Conservation (phyloP, 2,113 vertebrate genomes). For the Rhea americana region DNA sequence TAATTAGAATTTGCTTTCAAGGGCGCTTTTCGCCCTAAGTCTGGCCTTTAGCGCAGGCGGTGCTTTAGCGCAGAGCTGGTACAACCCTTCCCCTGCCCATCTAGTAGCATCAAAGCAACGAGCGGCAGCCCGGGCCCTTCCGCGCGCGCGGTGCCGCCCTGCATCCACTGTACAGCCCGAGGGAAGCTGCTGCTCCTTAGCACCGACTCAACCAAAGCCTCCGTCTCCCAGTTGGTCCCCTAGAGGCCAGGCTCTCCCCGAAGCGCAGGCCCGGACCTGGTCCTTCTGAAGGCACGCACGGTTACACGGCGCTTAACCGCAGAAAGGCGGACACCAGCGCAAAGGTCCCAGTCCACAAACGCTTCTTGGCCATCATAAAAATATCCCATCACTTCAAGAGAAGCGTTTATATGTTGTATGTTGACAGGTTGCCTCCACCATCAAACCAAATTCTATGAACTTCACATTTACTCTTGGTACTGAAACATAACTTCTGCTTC, state of each 20-base stretch:
- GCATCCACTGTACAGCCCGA: fast-evolving
- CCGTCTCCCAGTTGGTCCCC: fast-evolving
- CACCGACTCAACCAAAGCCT: not conserved
- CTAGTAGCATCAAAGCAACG: not conserved
- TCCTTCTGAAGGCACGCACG: not conserved
- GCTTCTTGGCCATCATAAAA: not conserved
- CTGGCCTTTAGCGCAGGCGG: not conserved
- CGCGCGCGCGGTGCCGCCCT: too few relatives aligned
- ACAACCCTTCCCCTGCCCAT: not conserved
- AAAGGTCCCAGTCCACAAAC: not conserved
- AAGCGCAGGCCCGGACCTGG: not conserved
- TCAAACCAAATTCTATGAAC: not conserved
- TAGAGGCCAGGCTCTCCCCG: not conserved
- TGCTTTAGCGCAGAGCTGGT: not conserved
- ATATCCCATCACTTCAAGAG: not conserved
- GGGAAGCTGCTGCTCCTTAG: not conserved
- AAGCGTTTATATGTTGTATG: not conserved
- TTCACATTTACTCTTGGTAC: not conserved
- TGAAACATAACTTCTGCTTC: not conserved
- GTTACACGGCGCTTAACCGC: fast-evolving
- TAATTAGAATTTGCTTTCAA: not conserved
- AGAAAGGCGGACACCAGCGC: not conserved
- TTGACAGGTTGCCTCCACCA: not conserved
- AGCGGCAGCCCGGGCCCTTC: too few relatives aligned
- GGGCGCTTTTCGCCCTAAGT: not conserved